Evolutionary conservation across 2,113 vertebrate species (phyloP).

Genomic region (Narcine bancroftii): DNA sequence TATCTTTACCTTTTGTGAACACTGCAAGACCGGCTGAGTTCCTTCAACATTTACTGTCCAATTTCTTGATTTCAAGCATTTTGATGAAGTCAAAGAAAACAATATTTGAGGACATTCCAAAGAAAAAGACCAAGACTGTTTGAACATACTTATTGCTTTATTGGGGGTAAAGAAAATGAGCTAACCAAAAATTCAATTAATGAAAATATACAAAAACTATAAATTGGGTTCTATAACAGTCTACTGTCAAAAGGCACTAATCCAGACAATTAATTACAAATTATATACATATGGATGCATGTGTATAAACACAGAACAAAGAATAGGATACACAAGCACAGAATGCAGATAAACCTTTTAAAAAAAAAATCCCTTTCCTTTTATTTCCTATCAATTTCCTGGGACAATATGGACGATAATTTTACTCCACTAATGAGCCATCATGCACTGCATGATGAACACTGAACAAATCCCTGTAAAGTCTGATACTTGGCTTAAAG

Average conservation of each 20-base stretch:
- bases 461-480: neutral
- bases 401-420: neutral
- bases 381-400: slow-evolving; percentile 26
- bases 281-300: slow-evolving; percentile 36
- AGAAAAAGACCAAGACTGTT: neutral
- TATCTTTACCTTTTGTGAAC: too few species aligned
- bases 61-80: neutral
- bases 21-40: too few species aligned
- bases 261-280: slow-evolving; percentile 37
- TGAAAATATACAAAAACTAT: slow-evolving; percentile 38
- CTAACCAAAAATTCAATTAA: slow-evolving; percentile 38
- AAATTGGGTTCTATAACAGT: slow-evolving; percentile 38
- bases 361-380: slow-evolving; percentile 1
- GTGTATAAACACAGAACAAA: slow-evolving; percentile 20
- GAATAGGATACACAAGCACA: slow-evolving; percentile 29
- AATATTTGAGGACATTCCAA: neutral
- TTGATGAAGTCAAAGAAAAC: neutral
- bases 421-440: neutral
- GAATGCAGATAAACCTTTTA: slow-evolving; percentile 33
- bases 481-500: slow-evolving; percentile 10
- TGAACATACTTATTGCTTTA: slow-evolving; percentile 35
- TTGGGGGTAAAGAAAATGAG: slow-evolving; percentile 36
- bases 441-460: slow-evolving; percentile 25
- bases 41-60: too few species aligned
- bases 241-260: slow-evolving; percentile 38